A percentile compares a stretch with the other conserved stretches of the same genome.
These are phyloP conservation scores for Lycophotia porphyrea DNA, from an alignment of 2,888 invertebrate genomes.

Conservation along the genomic window DNA sequence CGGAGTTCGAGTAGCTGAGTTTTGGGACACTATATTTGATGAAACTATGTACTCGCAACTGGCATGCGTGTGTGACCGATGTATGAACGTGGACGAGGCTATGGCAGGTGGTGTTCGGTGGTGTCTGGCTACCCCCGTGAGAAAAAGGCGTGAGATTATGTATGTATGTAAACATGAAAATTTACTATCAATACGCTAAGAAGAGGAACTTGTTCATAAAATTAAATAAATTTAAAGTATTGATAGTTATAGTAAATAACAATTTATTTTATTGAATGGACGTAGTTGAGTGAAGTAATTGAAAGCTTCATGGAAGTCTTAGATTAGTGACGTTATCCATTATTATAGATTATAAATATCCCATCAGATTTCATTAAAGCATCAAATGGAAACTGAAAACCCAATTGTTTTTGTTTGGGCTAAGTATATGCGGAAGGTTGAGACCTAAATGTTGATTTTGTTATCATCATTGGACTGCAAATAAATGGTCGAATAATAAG, in stretches of 20 bases:
- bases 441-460: neutral
- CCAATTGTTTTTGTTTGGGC: too few relatives aligned
- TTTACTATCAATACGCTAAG: neutral
- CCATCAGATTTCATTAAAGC: neutral
- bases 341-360: too few relatives aligned
- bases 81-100: too few relatives aligned
- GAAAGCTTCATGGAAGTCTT: neutral
- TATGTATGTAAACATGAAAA: neutral
- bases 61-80: too few relatives aligned
- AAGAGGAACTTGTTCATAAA: neutral
- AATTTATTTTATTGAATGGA: neutral
- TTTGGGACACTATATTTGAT: neutral
- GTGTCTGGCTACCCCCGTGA: neutral
- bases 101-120: neutral
- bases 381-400: too few relatives aligned
- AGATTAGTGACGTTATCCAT: neutral
- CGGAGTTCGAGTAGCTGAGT: neutral
- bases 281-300: neutral
- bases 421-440: too few relatives aligned
- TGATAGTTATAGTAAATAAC: neutral
- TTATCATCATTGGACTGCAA: neutral
- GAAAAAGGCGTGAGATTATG: neutral
- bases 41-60: too few relatives aligned
- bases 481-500: neutral
- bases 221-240: neutral